These are phyloP conservation scores for Enteromius trimaculatus DNA, from an alignment of 2,797 vertebrate species.

Conservation along the genomic window DNA sequence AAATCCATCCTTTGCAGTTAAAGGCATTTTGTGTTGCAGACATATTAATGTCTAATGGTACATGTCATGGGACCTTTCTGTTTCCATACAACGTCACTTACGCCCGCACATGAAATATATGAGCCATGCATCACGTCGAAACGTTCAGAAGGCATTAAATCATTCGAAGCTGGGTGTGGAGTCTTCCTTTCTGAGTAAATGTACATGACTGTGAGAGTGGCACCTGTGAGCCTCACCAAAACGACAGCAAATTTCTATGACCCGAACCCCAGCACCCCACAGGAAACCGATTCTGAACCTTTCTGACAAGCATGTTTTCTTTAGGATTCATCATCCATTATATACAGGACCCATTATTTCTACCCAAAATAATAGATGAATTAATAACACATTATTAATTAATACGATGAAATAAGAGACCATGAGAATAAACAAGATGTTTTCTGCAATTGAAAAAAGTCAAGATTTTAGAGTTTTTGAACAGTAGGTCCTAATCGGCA, in stretches of 20 bases:
- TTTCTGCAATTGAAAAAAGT: not conserved
- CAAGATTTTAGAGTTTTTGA: not conserved
- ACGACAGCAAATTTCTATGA: constrained; percentile 43
- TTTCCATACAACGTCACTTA: constrained; percentile 13
- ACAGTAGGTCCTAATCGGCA: not conserved
- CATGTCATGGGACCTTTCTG: not conserved
- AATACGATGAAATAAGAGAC: not conserved
- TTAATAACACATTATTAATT: not conserved
- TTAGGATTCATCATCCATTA: not conserved
- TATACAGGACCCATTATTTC: not conserved
- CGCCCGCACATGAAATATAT: constrained; percentile 12
- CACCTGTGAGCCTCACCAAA: not conserved
- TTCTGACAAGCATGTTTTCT: constrained; percentile 15
- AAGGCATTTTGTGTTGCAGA: not conserved
- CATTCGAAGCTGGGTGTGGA: constrained; percentile 4
- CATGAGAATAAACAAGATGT: not conserved
- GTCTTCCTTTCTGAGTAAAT: not conserved
- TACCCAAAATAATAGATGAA: not conserved
- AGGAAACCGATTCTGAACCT: not conserved
- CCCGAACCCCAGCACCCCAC: not conserved
- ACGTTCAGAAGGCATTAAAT: constrained; percentile 7
- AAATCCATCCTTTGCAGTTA: constrained; percentile 1
- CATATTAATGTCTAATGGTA: constrained; percentile 20
- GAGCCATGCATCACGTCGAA: not conserved
- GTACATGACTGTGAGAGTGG: not conserved